A percentile compares a stretch with the other conserved stretches of the same genome.
These are phyloP conservation scores for Julus scandinavius DNA, from an alignment of 2,888 invertebrate genomes.

Conservation along the genomic window DNA sequence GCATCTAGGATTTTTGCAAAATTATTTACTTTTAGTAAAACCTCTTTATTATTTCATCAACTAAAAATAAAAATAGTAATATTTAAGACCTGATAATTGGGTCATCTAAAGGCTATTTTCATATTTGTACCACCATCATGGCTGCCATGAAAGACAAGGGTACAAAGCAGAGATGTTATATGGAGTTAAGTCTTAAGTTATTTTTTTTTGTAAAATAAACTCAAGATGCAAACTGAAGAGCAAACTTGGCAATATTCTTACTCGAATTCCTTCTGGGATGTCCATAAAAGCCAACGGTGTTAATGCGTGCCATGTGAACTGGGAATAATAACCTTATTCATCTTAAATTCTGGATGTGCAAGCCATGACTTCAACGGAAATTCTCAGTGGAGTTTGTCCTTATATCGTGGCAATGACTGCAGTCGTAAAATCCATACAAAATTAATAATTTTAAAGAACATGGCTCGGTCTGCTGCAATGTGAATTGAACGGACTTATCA, in stretches of 20 bases:
- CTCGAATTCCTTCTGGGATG: not conserved
- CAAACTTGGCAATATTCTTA: not conserved
- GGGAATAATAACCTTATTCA: slow-evolving; percentile 12
- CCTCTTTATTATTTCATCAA: no score
- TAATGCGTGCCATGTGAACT: slow-evolving; percentile 16
- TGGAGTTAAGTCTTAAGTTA: not conserved
- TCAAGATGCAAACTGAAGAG: not conserved
- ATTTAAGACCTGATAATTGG: not conserved
- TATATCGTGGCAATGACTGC: not conserved
- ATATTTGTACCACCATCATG: not conserved
- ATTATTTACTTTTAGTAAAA: no score
- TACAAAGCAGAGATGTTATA: not conserved
- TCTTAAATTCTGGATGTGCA: not conserved
- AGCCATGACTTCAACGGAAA: not conserved
- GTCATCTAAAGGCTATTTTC: not conserved
- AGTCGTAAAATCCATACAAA: slow-evolving; percentile 13
- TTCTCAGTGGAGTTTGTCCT: not conserved
- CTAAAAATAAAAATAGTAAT: no score
- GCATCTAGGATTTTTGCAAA: no score
- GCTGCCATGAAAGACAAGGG: not conserved
- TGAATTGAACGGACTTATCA: no score
- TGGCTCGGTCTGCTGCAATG: not conserved
- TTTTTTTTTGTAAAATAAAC: not conserved
- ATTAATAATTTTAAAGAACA: not conserved
- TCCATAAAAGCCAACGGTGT: slow-evolving; percentile 12